Evolutionary conservation across 2,113 vertebrate genomes (phyloP).

Genomic region (Pungitius pungitius): DNA sequence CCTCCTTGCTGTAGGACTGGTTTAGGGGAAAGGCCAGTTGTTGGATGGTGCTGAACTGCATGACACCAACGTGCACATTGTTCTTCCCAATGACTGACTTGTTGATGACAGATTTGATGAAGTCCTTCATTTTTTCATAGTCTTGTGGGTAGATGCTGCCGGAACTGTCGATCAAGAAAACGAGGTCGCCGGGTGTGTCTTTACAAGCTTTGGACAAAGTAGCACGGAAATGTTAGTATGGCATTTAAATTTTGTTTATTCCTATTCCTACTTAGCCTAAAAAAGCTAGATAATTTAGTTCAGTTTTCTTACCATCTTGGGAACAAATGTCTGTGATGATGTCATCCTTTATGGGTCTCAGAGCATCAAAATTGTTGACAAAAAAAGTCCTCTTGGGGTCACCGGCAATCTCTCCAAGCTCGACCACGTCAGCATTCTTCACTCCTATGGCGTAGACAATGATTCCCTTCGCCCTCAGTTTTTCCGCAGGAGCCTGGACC

Average conservation of each 20-base stretch:
- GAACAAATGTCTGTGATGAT: conserved; percentile 85
- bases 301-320: conserved; percentile 76
- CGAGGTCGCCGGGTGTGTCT: conserved; percentile 79
- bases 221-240: conserved; percentile 9
- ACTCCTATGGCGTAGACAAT: conserved; percentile 84
- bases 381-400: conserved; percentile 77
- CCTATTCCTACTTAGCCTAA: not conserved
- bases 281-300: not conserved
- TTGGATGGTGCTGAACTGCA: conserved; percentile 81
- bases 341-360: conserved; percentile 80
- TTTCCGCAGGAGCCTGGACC: conserved; percentile 75
- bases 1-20: conserved; percentile 43
- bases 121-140: conserved; percentile 84
- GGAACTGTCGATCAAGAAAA: conserved; percentile 88
- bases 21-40: conserved; percentile 79
- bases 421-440: conserved; percentile 57
- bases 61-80: conserved; percentile 81
- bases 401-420: conserved; percentile 81
- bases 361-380: conserved; percentile 83
- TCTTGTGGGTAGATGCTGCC: conserved; percentile 76
- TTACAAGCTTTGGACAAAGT: conserved; percentile 78
- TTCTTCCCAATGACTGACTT: conserved; percentile 69
- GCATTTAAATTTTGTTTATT: not conserved
- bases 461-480: conserved; percentile 72
- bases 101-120: conserved; percentile 79